These are phyloP conservation scores for Herpetotheres cachinnans DNA, from an alignment of 2,113 vertebrate species.

Conservation along the genomic window DNA sequence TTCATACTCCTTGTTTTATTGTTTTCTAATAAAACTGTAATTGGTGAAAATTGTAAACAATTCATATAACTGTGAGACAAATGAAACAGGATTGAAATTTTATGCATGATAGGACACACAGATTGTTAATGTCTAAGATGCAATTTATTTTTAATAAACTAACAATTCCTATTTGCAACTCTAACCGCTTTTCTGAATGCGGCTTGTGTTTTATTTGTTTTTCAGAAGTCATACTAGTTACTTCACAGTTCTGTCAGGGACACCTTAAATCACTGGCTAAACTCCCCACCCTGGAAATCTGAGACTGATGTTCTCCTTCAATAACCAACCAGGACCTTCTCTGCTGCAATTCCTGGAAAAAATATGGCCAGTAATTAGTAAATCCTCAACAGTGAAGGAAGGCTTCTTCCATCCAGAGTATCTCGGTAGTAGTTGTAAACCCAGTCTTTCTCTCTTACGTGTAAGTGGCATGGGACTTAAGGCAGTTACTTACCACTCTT, in stretches of 20 bases:
- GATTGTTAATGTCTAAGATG: conserved; percentile 16
- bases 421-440: not conserved
- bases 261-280: not conserved
- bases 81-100: conserved; percentile 60
- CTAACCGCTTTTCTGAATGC: not conserved
- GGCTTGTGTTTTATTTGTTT: not conserved
- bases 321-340: not conserved
- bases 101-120: conserved; percentile 38
- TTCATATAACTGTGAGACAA: conserved; percentile 21
- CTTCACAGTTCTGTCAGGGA: not conserved
- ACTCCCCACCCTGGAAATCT: not conserved
- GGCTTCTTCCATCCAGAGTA: not conserved
- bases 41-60: conserved; percentile 61
- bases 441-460: not conserved
- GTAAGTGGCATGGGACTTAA: not conserved
- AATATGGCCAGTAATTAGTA: not conserved
- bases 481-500: not conserved
- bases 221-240: not conserved
- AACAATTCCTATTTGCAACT: conserved; percentile 40
- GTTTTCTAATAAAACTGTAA: conserved; percentile 53
- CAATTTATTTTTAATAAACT: conserved; percentile 62
- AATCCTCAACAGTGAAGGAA: not conserved
- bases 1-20: conserved; percentile 34
- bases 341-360: not conserved
- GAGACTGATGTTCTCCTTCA: not conserved